These are phyloP conservation scores for Falco novaeseelandiae DNA, from an alignment of 2,797 vertebrate genomes.

Conservation along the genomic window DNA sequence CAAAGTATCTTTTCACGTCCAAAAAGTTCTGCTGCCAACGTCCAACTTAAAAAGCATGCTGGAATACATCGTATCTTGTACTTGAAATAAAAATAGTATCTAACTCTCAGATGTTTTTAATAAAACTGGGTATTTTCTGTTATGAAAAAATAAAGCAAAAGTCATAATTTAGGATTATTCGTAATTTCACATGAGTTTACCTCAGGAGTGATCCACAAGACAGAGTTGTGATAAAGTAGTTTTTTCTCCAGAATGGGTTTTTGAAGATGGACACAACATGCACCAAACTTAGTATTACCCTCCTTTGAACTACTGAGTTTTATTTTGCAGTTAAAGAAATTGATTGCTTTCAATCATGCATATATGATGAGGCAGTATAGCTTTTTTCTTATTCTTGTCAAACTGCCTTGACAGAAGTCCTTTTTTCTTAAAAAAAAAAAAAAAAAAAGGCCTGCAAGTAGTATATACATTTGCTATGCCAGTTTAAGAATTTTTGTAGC, in stretches of 20 bases:
- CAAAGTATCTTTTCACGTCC: neutral
- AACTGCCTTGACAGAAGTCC: neutral
- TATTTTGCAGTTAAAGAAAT: neutral
- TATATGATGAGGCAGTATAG: neutral
- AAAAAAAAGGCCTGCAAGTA: neutral
- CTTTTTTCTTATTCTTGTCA: neutral
- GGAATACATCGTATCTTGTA: neutral
- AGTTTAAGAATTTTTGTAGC: neutral
- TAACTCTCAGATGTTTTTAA: neutral
- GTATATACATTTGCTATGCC: neutral
- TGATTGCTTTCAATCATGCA: neutral
- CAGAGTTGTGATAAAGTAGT: neutral
- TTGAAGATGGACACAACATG: neutral
- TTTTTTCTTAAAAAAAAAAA: no score
- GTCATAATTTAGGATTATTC: neutral
- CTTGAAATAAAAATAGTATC: neutral
- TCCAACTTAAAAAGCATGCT: neutral
- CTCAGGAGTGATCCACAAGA: neutral
- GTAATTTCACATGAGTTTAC: neutral
- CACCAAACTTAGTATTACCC: neutral
- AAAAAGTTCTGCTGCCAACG: neutral
- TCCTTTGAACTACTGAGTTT: neutral
- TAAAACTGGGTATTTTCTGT: neutral
- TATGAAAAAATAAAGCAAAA: neutral
- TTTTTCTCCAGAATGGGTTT: neutral